Evolutionary conservation across 2,113 vertebrate species (phyloP).

Genomic region (Cebidichthys violaceus): DNA sequence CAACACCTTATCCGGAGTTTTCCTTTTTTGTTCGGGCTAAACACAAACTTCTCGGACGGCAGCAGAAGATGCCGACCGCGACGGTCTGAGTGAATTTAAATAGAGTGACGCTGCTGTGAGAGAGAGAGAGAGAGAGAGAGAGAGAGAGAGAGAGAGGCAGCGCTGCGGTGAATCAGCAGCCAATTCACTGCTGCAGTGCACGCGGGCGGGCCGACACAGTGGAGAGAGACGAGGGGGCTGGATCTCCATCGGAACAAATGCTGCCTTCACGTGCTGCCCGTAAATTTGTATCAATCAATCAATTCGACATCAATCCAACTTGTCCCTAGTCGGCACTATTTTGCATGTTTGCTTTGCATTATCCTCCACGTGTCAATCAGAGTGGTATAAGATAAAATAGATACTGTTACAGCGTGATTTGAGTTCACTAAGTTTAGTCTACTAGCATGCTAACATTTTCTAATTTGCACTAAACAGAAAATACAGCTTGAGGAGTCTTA

Average conservation of each 20-base stretch:
- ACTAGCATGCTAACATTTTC: background rate
- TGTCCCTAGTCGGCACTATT: background rate
- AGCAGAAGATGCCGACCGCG: constrained; percentile 49
- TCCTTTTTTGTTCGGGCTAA: background rate
- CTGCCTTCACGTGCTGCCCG: constrained; percentile 57
- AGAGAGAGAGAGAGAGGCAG: no score
- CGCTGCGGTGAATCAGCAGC: constrained; percentile 59
- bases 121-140: no score
- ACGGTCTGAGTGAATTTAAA: constrained; percentile 64
- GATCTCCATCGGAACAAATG: constrained; percentile 64
- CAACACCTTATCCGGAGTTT: background rate
- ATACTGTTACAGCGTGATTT: background rate
- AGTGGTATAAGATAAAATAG: background rate
- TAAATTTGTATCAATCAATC: constrained; percentile 7
- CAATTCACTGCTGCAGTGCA: constrained; percentile 32
- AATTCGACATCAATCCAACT: constrained; percentile 1
- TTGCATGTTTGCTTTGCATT: background rate
- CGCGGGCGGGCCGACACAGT: background rate
- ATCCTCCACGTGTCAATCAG: background rate
- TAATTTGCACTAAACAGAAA: background rate
- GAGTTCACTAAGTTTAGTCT: background rate
- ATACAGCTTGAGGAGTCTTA: background rate
- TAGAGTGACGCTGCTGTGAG: constrained; percentile 61
- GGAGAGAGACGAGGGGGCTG: background rate
- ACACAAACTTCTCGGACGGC: constrained; percentile 24